A percentile compares a stretch with the other conserved stretches of the same genome.
phyloP scores from a whole-genome alignment of 2,888 invertebrate species.

The Geophilus truncorum region DNA sequence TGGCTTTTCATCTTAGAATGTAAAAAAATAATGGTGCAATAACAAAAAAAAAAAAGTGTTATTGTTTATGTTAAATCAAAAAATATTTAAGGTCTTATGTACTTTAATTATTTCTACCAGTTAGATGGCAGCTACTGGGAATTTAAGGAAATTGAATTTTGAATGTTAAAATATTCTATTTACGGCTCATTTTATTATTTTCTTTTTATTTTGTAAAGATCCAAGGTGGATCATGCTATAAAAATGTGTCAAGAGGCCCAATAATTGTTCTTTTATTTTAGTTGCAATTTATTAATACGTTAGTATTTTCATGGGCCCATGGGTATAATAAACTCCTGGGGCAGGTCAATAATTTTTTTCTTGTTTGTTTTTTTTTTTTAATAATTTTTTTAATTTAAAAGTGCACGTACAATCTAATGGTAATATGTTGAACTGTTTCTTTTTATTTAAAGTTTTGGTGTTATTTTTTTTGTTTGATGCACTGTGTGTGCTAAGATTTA shows the following conservation, averaged over 20 bases:
- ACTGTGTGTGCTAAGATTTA: slow-evolving; percentile 2
- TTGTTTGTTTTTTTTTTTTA: neutral
- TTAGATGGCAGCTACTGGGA: slow-evolving; percentile 17
- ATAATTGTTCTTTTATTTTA: neutral
- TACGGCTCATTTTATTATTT: neutral
- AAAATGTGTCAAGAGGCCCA: slow-evolving; percentile 15
- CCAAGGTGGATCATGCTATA: neutral
- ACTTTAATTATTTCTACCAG: neutral
- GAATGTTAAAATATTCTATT: neutral
- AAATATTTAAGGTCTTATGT: neutral
- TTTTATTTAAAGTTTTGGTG: slow-evolving; percentile 6
- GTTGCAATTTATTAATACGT: neutral
- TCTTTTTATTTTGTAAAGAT: neutral
- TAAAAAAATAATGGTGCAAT: slow-evolving; percentile 4
- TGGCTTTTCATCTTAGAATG: neutral
- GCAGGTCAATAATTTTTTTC: neutral
- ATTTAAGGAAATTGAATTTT: neutral
- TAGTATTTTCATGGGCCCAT: slow-evolving; percentile 10
- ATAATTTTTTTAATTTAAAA: neutral
- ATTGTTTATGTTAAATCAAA: slow-evolving; percentile 7
- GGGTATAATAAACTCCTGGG: neutral
- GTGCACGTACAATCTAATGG: slow-evolving; percentile 17
- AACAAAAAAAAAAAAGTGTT: neutral
- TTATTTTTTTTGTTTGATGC: slow-evolving; percentile 1
- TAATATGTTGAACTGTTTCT: neutral